These are phyloP conservation scores for Craseonycteris thonglongyai DNA, from an alignment of 2,113 vertebrate species.

Conservation along the genomic window DNA sequence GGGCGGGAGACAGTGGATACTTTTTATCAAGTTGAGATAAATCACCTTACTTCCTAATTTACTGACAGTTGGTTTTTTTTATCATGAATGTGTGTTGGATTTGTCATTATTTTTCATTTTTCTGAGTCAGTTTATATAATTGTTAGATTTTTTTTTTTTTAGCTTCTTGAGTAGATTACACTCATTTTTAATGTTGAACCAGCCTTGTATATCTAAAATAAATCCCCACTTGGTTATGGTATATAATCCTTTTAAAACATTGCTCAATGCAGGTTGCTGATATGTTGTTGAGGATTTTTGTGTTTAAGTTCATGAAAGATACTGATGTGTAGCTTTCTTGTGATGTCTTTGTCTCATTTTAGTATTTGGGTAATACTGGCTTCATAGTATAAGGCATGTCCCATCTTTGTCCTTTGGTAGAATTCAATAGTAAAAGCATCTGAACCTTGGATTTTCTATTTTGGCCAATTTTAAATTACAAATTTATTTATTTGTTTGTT, in stretches of 20 bases:
- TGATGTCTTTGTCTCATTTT: background rate
- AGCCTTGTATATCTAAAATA: background rate
- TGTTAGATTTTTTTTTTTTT: background rate
- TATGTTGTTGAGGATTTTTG: background rate
- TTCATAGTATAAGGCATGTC: background rate
- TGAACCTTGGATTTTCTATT: background rate
- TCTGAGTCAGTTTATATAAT: background rate
- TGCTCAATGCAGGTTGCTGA: background rate
- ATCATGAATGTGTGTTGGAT: background rate
- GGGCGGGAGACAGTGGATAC: background rate
- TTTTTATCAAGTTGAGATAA: background rate
- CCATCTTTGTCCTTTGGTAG: background rate
- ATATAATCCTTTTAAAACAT: background rate
- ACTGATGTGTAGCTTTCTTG: background rate
- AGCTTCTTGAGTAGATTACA: background rate
- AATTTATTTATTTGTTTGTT: no score
- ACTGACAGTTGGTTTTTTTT: background rate
- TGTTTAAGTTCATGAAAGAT: background rate
- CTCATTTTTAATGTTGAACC: background rate
- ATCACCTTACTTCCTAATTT: background rate
- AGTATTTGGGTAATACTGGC: background rate
- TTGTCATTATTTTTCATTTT: background rate
- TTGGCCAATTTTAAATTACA: background rate
- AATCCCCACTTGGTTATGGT: background rate
- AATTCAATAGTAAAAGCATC: background rate